These are phyloP conservation scores for Anguilla japonica DNA, from an alignment of 2,113 vertebrate species.

Conservation along the genomic window DNA sequence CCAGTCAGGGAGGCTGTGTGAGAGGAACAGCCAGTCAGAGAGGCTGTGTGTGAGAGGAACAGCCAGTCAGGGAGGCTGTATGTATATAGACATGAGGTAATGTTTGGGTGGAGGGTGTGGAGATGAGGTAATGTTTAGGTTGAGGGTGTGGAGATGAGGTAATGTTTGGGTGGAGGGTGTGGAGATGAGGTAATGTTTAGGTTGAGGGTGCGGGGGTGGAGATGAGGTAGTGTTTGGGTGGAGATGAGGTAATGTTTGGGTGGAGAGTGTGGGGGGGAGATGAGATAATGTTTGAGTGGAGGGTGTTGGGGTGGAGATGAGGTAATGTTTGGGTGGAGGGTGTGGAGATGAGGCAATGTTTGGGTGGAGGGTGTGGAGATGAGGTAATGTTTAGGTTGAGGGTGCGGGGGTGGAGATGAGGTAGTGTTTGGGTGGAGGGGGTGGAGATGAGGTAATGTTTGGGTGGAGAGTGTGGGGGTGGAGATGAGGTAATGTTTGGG, in stretches of 20 bases:
- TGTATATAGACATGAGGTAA: too few relatives aligned
- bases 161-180: not conserved
- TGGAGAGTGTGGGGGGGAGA: not conserved
- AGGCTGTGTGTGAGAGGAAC: not conserved
- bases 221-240: conserved; percentile 18
- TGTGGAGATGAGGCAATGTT: not conserved
- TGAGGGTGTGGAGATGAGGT: not conserved
- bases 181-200: not conserved
- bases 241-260: not conserved
- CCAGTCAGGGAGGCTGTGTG: not conserved
- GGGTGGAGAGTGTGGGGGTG: too few relatives aligned
- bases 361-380: conserved; percentile 22
- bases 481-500: not conserved
- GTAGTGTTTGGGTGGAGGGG: not conserved
- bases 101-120: not conserved
- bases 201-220: not conserved
- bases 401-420: conserved; percentile 10
- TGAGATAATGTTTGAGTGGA: not conserved
- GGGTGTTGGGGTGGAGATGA: not conserved
- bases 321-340: not conserved
- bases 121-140: not conserved
- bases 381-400: conserved; percentile 44
- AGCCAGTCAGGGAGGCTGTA: not conserved
- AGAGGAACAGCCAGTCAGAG: not conserved
- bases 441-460: conserved; percentile 41